Evolutionary conservation across 2,888 invertebrate species (phyloP).

Genomic region (Dinocampus coccinellae): DNA sequence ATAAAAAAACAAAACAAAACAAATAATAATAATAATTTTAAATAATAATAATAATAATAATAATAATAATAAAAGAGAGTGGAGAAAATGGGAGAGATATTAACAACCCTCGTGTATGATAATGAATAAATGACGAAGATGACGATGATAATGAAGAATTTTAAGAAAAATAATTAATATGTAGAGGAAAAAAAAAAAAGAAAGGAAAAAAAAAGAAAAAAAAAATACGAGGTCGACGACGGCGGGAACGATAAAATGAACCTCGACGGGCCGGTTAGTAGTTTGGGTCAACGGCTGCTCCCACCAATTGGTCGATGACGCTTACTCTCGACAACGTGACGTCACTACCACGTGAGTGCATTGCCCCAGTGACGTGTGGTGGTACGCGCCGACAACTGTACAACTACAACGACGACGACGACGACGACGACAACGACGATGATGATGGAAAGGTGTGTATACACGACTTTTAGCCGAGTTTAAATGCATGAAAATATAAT

Average conservation of each 20-base stretch:
- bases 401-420: no score
- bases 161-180: no score
- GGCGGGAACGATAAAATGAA: slow-evolving; percentile 48
- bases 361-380: slow-evolving; percentile 63
- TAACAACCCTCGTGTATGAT: no score
- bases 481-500: slow-evolving; percentile 22
- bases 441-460: slow-evolving; percentile 50
- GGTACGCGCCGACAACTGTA: slow-evolving; percentile 23
- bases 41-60: no score
- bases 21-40: no score
- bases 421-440: slow-evolving; percentile 37
- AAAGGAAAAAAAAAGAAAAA: slow-evolving; percentile 14
- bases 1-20: no score
- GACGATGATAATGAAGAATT: no score
- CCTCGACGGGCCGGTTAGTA: slow-evolving; percentile 33
- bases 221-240: no score
- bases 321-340: slow-evolving; percentile 58
- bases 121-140: no score
- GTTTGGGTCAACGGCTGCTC: slow-evolving; percentile 63
- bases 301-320: slow-evolving; percentile 66
- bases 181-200: neutral
- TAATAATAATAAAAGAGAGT: no score
- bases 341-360: slow-evolving; percentile 60
- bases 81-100: no score
- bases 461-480: slow-evolving; percentile 29